Conservation (phyloP, 2,113 vertebrate genomes). For the Leucosticte australis region DNA sequence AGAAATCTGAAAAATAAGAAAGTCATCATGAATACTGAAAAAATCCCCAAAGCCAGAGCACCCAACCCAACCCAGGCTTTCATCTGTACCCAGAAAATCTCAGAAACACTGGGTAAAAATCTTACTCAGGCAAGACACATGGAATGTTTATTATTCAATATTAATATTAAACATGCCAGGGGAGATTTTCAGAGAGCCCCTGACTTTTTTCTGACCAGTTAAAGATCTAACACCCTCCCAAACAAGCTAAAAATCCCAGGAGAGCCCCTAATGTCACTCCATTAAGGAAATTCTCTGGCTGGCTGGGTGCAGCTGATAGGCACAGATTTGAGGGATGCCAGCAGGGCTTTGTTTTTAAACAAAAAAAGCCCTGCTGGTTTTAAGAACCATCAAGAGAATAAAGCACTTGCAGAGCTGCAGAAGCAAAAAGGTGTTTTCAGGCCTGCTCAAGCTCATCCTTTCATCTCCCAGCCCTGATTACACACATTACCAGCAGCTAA, state of each 20-base stretch:
- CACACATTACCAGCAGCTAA: not conserved
- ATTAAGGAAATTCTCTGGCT: not conserved
- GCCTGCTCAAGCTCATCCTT: not conserved
- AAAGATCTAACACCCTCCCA: not conserved
- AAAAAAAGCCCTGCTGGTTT: not conserved
- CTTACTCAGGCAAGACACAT: not conserved
- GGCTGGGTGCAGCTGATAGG: not conserved
- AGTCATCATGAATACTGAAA: not conserved
- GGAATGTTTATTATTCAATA: not conserved
- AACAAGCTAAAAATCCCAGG: not conserved
- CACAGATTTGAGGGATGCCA: not conserved
- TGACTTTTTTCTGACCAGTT: not conserved
- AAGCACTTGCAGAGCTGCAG: not conserved
- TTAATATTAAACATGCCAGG: not conserved
- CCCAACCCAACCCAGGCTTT: not conserved
- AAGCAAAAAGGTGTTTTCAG: not conserved
- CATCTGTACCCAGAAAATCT: not conserved
- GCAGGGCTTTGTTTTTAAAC: not conserved
- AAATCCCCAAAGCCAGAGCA: not conserved
- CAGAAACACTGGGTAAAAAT: not conserved
- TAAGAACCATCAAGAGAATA: not conserved
- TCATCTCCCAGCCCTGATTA: not conserved
- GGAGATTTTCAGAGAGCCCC: not conserved
- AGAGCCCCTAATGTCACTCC: not conserved
- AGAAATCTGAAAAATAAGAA: constrained; percentile 83